Conservation (phyloP, 2,888 invertebrate species). For the Caradrina clavipalpis region DNA sequence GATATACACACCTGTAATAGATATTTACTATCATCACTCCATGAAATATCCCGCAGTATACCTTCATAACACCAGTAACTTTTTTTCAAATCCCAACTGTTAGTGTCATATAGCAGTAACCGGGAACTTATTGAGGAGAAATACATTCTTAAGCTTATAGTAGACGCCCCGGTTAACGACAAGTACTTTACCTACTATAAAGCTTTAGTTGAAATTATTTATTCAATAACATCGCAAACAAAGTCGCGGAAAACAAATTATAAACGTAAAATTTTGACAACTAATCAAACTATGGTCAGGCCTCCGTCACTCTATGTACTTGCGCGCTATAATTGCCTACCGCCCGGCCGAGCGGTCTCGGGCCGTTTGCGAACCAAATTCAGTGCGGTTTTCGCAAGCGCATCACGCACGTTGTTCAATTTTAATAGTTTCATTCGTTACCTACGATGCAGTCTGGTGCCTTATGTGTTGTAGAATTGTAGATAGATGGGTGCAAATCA, state of each 20-base stretch:
- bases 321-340: too few species aligned
- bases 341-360: too few species aligned
- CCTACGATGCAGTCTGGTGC: too few species aligned
- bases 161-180: conserved; percentile 45
- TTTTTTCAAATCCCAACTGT: conserved; percentile 89
- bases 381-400: too few species aligned
- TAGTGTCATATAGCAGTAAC: conserved; percentile 89
- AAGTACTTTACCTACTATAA: conserved; percentile 40
- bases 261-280: conserved; percentile 69
- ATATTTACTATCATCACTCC: conserved; percentile 90
- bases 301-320: too few species aligned
- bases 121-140: conserved; percentile 90
- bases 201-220: conserved; percentile 34
- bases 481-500: too few species aligned
- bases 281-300: too few species aligned
- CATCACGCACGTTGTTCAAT: too few species aligned
- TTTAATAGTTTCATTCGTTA: too few species aligned
- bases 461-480: too few species aligned
- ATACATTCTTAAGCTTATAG: conserved; percentile 82
- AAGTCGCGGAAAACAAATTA: conserved; percentile 63
- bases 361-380: too few species aligned
- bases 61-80: conserved; percentile 87
- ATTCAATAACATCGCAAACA: conserved; percentile 44
- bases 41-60: conserved; percentile 83
- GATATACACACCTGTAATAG: conserved; percentile 81